Evolutionary conservation across 2,113 vertebrate species (phyloP), one percentile per base, ranked within the genome.

Genomic region (Cisticola juncidis): DNA sequence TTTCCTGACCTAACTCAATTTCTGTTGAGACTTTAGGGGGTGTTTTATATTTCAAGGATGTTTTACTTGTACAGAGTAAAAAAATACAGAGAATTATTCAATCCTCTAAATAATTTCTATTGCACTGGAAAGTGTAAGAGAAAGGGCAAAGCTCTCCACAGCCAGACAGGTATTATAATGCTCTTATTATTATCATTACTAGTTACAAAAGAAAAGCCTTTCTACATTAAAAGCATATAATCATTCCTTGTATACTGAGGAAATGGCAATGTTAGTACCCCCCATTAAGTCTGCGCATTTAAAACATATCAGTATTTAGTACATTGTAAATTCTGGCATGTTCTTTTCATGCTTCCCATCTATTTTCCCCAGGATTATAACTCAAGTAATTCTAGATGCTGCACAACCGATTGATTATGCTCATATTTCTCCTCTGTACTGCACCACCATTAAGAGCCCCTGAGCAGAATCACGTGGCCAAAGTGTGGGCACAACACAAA

Each of bases 171-270:
- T 21, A 77, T 51, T 40, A 71, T 40, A 94, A 86, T 76, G 45
- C 60, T 92, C 20, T 66, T 92, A 76, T 62, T 94, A 93, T 60
- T 65, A 82, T 42, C 35, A 95, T 70, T 88, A 90, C 15, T 58
- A 81, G 62, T 76, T 88, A 92, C 18, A 88, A 90, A 94, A 70
- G 50, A 94, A 86, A 88, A 81, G 16, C 54, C 57, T 61, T 88
- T 86, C 85, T 86, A 66, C 36, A 65, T 68, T 84, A 84, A 90
- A 94, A 97, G 79, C 79, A 81, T 61, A 93, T 78, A 95, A 74
- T 58, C 19, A 70, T 82, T 79, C 71, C 20, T 66, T 48, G 28
- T 62, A 51, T 28, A 53, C 44, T 74, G 56, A 92, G 65, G 38
- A 96, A 90, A 73, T 68, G 28, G 23, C 2, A 0, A 13, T 48